A percentile compares a stretch with the other conserved stretches of the same genome.
Conservation (phyloP, 2,888 invertebrate genomes). For the Cylindroiulus punctatus region DNA sequence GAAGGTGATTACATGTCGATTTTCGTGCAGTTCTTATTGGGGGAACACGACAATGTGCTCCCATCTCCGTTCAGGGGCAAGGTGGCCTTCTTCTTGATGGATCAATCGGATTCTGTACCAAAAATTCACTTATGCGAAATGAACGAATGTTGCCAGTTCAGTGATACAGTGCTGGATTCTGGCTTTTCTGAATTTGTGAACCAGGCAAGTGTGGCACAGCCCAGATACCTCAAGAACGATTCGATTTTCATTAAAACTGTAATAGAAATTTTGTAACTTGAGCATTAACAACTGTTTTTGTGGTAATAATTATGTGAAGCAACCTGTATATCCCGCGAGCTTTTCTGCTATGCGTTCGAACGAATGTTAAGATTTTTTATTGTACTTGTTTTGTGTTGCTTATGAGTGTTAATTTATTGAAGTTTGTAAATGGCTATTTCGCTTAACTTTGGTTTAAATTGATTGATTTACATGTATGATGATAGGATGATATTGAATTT, state of each 20-base stretch:
- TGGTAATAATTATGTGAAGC: no score
- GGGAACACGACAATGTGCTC: background rate
- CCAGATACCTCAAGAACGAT: background rate
- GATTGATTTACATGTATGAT: no score
- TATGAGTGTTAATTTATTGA: no score
- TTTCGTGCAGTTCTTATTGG: background rate
- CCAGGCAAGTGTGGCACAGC: background rate
- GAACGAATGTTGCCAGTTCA: background rate
- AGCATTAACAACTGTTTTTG: no score
- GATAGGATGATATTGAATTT: no score
- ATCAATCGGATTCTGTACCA: background rate
- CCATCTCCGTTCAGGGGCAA: background rate
- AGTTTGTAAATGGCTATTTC: no score
- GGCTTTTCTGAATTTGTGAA: background rate
- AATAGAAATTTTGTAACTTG: background rate
- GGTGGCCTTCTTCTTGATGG: background rate
- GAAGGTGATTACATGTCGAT: background rate
- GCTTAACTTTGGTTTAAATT: no score
- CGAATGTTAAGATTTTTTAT: no score
- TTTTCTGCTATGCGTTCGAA: no score
- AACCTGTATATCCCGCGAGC: no score
- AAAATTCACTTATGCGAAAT: background rate
- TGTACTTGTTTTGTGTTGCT: no score
- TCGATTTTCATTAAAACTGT: background rate
- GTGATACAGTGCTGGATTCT: background rate